Conservation (phyloP, 2,113 vertebrate genomes). For the Hiodon alosoides region DNA sequence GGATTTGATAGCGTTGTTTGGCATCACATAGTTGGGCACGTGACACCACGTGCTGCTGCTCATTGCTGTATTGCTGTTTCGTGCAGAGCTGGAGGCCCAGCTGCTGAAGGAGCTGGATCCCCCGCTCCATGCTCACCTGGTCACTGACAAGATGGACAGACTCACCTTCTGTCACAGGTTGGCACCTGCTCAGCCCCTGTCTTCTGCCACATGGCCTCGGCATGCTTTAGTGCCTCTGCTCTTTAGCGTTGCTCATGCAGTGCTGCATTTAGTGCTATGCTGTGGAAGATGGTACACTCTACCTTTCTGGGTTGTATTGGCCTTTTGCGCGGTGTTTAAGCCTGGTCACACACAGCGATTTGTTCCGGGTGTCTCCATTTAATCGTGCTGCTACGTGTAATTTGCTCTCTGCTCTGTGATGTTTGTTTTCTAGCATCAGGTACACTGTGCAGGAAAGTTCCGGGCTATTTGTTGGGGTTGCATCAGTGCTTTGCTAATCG, state of each 20-base stretch:
- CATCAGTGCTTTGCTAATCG: neutral
- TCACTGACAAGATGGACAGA: constrained; percentile 61
- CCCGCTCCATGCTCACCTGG: constrained; percentile 58
- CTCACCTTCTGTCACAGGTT: constrained; percentile 71
- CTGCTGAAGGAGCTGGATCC: constrained; percentile 67
- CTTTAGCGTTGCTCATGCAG: neutral
- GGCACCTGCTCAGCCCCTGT: neutral
- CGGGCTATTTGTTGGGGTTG: too few relatives aligned
- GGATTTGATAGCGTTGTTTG: too few relatives aligned
- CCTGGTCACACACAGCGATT: too few relatives aligned
- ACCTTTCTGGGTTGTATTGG: neutral
- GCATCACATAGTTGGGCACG: too few relatives aligned
- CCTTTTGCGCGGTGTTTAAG: neutral
- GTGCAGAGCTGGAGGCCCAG: constrained; percentile 62
- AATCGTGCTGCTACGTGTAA: neutral
- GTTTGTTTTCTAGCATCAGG: neutral
- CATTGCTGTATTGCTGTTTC: constrained; percentile 16
- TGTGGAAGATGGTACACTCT: neutral
- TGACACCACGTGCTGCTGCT: neutral
- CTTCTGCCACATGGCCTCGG: too few relatives aligned
- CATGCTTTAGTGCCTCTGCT: neutral
- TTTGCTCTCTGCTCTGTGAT: neutral
- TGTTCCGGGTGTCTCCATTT: too few relatives aligned
- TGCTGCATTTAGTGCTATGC: neutral
- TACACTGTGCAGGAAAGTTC: neutral